A percentile compares a stretch with the other conserved stretches of the same genome.
Conservation (phyloP, 2,113 vertebrate species). For the Felis catus region F.catus_Fca126_mat1.0 CM031419.1:147754501-147755000, state of each 20-base stretch:
- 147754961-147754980: neutral
- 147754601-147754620: neutral
- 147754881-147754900: constrained; percentile 7
- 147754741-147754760: constrained; percentile 41
- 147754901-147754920: neutral
- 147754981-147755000: neutral
- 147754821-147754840: neutral
- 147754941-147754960: neutral
- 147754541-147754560: neutral
- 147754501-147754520: neutral
- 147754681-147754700: constrained; percentile 14
- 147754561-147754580: neutral
- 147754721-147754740: constrained; percentile 11
- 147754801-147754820: neutral
- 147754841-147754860: neutral
- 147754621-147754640: neutral
- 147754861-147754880: neutral
- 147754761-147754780: neutral
- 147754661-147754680: constrained; percentile 24
- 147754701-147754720: neutral
- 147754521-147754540: neutral
- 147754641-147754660: constrained; percentile 45
- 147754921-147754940: constrained; percentile 25
- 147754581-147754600: constrained; percentile 9
- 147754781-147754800: neutral